These are phyloP conservation scores for Eretmocerus hayati DNA, from an alignment of 2,888 invertebrate species.

Conservation along the genomic window DNA sequence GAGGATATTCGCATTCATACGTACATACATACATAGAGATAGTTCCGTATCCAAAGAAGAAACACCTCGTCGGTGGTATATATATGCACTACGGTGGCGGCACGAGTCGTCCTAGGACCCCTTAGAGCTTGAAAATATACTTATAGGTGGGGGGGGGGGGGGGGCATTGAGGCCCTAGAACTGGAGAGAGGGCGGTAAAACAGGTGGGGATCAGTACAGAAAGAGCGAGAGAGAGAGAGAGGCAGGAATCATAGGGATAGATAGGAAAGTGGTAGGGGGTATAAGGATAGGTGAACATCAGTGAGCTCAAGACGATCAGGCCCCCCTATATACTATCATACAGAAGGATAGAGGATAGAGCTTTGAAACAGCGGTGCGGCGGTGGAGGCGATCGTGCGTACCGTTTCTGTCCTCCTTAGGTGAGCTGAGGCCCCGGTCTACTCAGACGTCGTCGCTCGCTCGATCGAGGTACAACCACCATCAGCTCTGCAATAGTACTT, in stretches of 20 bases:
- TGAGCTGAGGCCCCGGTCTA: constrained; percentile 34
- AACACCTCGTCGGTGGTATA: background rate
- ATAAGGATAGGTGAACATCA: too few species aligned
- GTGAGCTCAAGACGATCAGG: constrained; percentile 21
- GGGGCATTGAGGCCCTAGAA: background rate
- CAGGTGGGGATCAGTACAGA: constrained; percentile 8
- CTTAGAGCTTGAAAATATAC: too few species aligned
- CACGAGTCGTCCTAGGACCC: too few species aligned
- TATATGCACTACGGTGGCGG: too few species aligned
- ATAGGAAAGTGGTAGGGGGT: constrained; percentile 6
- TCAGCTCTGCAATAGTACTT: too few species aligned
- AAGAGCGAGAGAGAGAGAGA: constrained; percentile 17
- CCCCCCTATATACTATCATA: too few species aligned
- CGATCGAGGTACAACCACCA: constrained; percentile 41
- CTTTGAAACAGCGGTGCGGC: constrained; percentile 38
- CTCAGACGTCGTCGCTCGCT: constrained; percentile 43
- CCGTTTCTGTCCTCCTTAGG: constrained; percentile 47
- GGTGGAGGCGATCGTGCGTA: constrained; percentile 45
- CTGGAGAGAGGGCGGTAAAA: constrained; percentile 7
- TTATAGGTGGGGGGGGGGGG: background rate
- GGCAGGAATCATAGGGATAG: background rate
- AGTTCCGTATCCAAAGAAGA: too few species aligned
- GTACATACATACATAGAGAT: too few species aligned
- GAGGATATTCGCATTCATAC: too few species aligned
- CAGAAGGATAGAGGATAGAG: constrained; percentile 26